Conservation (phyloP, 2,888 invertebrate genomes). For the Bellardia pandia region DNA sequence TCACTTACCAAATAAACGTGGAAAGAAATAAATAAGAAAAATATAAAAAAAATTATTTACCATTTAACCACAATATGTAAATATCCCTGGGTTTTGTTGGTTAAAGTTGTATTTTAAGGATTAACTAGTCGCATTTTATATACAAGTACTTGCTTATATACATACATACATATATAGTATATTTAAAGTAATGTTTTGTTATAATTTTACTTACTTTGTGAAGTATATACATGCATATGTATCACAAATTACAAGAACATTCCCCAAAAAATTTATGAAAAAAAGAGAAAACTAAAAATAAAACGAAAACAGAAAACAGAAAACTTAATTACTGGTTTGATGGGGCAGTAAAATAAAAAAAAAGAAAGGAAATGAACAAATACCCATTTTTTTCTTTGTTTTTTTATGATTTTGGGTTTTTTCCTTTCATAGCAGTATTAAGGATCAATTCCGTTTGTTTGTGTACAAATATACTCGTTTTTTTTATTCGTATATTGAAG, state of each 20-base stretch:
- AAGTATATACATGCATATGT: neutral
- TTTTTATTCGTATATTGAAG: constrained; percentile 28
- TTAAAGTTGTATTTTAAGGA: constrained; percentile 49
- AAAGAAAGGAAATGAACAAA: constrained; percentile 37
- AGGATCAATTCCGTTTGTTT: constrained; percentile 53
- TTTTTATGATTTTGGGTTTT: neutral
- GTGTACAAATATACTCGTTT: constrained; percentile 4
- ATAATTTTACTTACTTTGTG: constrained; percentile 33
- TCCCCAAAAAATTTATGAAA: neutral
- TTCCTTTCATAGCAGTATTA: constrained; percentile 14
- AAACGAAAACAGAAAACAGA: constrained; percentile 11
- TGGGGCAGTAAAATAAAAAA: constrained; percentile 47
- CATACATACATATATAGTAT: neutral
- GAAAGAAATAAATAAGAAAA: neutral
- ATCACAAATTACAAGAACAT: constrained; percentile 34
- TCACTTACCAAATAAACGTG: constrained; percentile 17
- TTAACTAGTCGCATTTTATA: constrained; percentile 25
- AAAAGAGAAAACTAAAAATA: neutral
- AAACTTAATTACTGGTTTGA: constrained; percentile 64
- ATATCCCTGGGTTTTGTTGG: constrained; percentile 57
- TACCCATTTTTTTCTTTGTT: constrained; percentile 5
- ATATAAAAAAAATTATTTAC: constrained; percentile 21
- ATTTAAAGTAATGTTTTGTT: constrained; percentile 35
- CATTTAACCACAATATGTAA: constrained; percentile 52
- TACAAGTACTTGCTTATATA: neutral